Percentiles rank a stretch among this genome's conserved stretches.
Evolutionary conservation across 2,888 invertebrate species (phyloP).

Genomic region (Noctua janthe): DNA sequence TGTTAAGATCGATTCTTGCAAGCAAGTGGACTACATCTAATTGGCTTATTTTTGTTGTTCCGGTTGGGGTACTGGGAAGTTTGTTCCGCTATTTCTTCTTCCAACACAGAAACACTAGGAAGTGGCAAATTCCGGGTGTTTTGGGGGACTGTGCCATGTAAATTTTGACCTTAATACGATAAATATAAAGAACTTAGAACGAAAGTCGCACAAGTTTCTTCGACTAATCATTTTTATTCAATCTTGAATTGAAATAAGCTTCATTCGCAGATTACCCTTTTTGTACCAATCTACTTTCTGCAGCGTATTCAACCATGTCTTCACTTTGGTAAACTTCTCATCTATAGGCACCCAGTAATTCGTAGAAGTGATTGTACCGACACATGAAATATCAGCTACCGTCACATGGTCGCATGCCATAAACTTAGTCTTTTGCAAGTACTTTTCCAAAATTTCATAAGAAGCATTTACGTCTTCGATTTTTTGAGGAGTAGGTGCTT

Average conservation of each 20-base stretch:
- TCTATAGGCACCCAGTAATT: slow-evolving; percentile 68
- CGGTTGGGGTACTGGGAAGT: no score
- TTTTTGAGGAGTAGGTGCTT: slow-evolving; percentile 60
- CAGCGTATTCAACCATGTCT: slow-evolving; percentile 68
- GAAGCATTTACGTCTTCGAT: slow-evolving; percentile 63
- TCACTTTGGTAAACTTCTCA: slow-evolving; percentile 67
- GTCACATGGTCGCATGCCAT: slow-evolving; percentile 72
- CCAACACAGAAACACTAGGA: no score
- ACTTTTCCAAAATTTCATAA: slow-evolving; percentile 73
- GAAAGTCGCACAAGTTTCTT: neutral
- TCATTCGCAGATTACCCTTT: slow-evolving; percentile 64
- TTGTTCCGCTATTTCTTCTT: no score
- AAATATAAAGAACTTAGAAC: no score
- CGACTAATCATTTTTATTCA: neutral
- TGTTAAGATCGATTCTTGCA: no score
- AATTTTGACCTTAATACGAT: neutral
- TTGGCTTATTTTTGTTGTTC: no score
- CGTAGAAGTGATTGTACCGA: slow-evolving; percentile 69
- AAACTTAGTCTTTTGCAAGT: slow-evolving; percentile 69
- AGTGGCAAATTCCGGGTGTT: no score
- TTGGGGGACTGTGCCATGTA: no score
- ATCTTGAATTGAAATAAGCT: neutral
- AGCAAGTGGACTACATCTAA: no score
- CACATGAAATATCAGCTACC: slow-evolving; percentile 73
- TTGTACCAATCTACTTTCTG: slow-evolving; percentile 71